These are phyloP conservation scores for Drosophila yakuba DNA, from an alignment of 1,140 invertebrate species.

Conservation along the genomic window DNA sequence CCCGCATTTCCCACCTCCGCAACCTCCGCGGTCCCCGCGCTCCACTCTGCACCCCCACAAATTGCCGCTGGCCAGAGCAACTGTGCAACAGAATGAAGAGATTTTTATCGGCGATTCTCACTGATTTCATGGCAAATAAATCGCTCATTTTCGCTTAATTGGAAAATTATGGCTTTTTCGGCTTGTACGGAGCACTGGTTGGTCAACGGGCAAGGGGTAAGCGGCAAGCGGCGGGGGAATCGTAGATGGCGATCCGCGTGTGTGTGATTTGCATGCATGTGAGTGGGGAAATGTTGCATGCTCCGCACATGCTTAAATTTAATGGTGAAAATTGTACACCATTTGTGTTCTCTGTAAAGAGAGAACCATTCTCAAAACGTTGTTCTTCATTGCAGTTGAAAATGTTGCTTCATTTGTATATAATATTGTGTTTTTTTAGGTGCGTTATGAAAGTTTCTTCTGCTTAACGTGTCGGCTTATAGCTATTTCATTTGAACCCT, in stretches of 20 bases:
- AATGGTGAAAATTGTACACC: slow-evolving; percentile 40
- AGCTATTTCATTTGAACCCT: too few relatives aligned
- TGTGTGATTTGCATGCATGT: slow-evolving; percentile 47
- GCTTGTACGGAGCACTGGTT: slow-evolving; percentile 47
- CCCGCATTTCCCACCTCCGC: slow-evolving; percentile 3
- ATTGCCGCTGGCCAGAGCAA: slow-evolving; percentile 43
- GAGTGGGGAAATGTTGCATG: slow-evolving; percentile 44
- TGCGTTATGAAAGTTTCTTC: too few relatives aligned
- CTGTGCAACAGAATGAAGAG: slow-evolving; percentile 81
- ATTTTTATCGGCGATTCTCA: slow-evolving; percentile 85
- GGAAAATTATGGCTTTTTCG: slow-evolving; percentile 84
- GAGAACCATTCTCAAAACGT: slow-evolving; percentile 10
- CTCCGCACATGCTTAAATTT: slow-evolving; percentile 30
- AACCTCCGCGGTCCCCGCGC: too few relatives aligned
- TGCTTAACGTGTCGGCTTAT: too few relatives aligned
- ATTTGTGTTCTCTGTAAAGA: slow-evolving; percentile 13
- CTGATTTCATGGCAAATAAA: slow-evolving; percentile 85
- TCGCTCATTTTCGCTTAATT: slow-evolving; percentile 85
- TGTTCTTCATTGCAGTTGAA: slow-evolving; percentile 8
- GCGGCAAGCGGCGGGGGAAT: background rate
- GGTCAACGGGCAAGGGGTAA: background rate
- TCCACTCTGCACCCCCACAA: slow-evolving; percentile 6
- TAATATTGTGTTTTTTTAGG: slow-evolving; percentile 19
- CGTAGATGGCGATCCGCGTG: slow-evolving; percentile 1
- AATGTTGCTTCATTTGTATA: background rate